Evolutionary conservation across 2,888 invertebrate species (phyloP), one percentile per base, ranked within the genome.

Genomic region (Caenorhabditis sulstoni): DNA sequence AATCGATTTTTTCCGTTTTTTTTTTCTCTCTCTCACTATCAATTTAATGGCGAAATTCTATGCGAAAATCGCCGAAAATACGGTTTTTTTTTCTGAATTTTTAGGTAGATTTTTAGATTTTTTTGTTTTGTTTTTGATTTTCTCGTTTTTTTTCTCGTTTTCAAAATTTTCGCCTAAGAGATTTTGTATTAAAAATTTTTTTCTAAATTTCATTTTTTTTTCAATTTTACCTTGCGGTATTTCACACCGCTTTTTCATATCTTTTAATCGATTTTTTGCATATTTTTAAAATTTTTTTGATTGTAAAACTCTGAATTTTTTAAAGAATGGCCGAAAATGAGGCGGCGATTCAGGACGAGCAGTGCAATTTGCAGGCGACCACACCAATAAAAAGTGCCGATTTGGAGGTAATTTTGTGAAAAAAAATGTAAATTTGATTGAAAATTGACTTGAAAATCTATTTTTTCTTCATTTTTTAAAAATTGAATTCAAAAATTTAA

Each of bases 361-460:
- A 76, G 44, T 76, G 76, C 37, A 76, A 76, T 52, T 68, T 76
- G 58, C 35, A 67, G 18, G 16, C 68, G 7, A 57, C 76, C 9
- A 68, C 76, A 5, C 70, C 76, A 3, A 68, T 70, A 39, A 68
- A 77, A 59, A 67, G 57, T 23, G 64, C 70, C 29, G 53, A 53
- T 41, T 58, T 64, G 8, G 76, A 76, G 58, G 76, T 75, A 23
- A 23, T 18, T 53, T 23, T 53, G 5, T 0, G 18, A 3, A 41
- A 8, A 11, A 39, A 41, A 29, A 29, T 29, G 3, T 29, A 29
- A 29, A 29, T n/a, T n/a, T n/a, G n/a, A n/a, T n/a, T n/a, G n/a
- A 29, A 29, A 29, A 29, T 29, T 29, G 7, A 29, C 29, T 29
- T 3, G 29, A 3, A 29, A 29, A 29, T 5, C 7, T 29, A 29